Conservation (phyloP, 2,113 vertebrate genomes). For the Microtus ochrogaster region DNA sequence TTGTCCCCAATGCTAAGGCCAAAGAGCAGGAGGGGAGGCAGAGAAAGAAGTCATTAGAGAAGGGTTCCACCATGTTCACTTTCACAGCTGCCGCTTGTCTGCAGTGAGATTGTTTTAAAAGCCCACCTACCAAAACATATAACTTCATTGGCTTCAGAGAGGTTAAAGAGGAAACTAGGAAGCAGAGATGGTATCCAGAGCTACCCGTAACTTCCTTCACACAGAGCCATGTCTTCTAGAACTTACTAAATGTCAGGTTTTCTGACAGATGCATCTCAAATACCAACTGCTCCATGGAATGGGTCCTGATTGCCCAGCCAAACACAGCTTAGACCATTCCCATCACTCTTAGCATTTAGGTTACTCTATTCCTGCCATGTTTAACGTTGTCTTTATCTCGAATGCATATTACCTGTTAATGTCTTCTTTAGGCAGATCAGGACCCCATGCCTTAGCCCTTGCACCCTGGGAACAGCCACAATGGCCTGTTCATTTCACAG, state of each 20-base stretch:
- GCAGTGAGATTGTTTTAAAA: not conserved
- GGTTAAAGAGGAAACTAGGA: not conserved
- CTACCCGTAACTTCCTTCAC: not conserved
- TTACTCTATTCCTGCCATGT: not conserved
- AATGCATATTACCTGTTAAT: not conserved
- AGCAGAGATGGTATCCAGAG: not conserved
- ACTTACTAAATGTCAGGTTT: not conserved
- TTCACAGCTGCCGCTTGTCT: not conserved
- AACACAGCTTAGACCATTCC: not conserved
- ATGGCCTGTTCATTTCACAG: not conserved
- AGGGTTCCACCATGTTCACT: not conserved
- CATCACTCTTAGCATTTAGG: not conserved
- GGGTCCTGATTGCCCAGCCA: not conserved
- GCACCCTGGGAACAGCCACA: not conserved
- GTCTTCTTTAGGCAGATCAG: not conserved
- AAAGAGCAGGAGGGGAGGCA: not conserved
- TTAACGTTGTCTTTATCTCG: not conserved
- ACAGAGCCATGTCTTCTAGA: not conserved
- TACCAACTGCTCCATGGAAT: not conserved
- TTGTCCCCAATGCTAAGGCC: not conserved
- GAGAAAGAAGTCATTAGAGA: not conserved
- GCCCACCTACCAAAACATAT: not conserved
- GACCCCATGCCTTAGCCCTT: not conserved
- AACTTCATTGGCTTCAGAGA: not conserved
- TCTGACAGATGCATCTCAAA: not conserved